Conservation (phyloP, 2,113 vertebrate species). For the Passer montanus region DNA sequence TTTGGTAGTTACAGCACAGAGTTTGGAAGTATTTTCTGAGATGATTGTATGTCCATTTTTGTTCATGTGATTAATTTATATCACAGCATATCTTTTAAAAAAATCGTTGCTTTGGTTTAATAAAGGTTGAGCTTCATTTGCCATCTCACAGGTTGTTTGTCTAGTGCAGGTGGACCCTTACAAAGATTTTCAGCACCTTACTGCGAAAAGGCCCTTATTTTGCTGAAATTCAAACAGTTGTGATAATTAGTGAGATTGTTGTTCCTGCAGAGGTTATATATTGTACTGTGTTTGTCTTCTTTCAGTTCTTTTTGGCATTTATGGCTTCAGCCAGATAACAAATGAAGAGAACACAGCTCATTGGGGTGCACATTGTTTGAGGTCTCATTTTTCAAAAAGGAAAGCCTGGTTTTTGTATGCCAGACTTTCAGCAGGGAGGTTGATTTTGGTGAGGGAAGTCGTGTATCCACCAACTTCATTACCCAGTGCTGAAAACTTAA, state of each 20-base stretch:
- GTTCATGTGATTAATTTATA: neutral
- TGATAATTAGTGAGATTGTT: neutral
- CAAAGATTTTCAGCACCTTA: neutral
- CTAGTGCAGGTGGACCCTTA: neutral
- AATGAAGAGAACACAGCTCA: rapidly evolving
- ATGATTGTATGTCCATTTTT: neutral
- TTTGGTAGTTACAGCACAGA: neutral
- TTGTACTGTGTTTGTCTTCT: neutral
- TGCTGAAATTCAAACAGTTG: neutral
- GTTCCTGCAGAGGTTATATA: neutral
- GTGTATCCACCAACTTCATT: neutral
- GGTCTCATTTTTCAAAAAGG: neutral
- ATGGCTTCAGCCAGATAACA: neutral
- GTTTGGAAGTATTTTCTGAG: neutral
- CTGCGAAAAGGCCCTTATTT: neutral
- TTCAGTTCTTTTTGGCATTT: neutral
- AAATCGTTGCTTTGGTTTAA: neutral
- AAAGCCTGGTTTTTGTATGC: neutral
- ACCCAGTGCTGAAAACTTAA: rapidly evolving
- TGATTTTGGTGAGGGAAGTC: neutral
- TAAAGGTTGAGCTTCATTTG: neutral
- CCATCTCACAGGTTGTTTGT: neutral
- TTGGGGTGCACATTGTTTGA: rapidly evolving
- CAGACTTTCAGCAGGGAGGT: neutral
- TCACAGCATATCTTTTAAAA: neutral